These are phyloP conservation scores for Poeciliopsis retropinna DNA, from an alignment of 2,113 vertebrate genomes.

Conservation along the genomic window DNA sequence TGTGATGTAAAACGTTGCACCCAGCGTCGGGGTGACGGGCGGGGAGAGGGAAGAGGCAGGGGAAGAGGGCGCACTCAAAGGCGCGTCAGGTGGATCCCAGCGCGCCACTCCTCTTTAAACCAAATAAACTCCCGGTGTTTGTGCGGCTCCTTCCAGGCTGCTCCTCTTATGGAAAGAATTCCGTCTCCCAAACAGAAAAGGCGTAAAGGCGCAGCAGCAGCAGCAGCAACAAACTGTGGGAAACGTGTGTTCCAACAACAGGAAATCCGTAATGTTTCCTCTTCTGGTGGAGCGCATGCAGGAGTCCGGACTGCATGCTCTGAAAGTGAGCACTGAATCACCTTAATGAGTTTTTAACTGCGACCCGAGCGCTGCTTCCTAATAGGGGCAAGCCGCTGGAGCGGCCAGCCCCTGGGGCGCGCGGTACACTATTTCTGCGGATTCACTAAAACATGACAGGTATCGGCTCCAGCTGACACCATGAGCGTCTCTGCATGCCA, in stretches of 20 bases:
- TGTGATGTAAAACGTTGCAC: constrained; percentile 16
- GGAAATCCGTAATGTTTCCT: constrained; percentile 70
- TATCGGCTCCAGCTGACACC: background rate
- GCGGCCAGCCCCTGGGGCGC: constrained; percentile 2
- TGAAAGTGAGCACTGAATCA: background rate
- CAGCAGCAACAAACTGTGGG: constrained; percentile 26
- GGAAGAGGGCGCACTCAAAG: background rate
- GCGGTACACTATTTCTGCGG: no score
- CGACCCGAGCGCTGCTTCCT: constrained; percentile 25
- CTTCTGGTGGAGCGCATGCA: constrained; percentile 28
- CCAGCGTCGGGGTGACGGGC: background rate
- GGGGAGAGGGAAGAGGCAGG: background rate
- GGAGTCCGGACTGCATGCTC: constrained; percentile 12
- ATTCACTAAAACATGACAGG: background rate
- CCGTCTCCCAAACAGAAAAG: background rate
- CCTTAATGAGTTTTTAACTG: background rate
- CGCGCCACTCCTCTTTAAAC: constrained; percentile 26
- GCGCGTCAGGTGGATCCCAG: constrained; percentile 61
- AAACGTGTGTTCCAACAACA: constrained; percentile 60
- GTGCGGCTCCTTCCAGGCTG: background rate
- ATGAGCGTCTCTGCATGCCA: background rate
- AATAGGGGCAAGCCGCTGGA: constrained; percentile 25
- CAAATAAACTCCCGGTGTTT: constrained; percentile 49
- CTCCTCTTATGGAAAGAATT: constrained; percentile 52
- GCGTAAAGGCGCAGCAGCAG: constrained; percentile 4